Percentiles rank a stretch among this genome's conserved stretches.
Conservation (phyloP, 1,140 invertebrate species). For the Plectus sambesii region DNA sequence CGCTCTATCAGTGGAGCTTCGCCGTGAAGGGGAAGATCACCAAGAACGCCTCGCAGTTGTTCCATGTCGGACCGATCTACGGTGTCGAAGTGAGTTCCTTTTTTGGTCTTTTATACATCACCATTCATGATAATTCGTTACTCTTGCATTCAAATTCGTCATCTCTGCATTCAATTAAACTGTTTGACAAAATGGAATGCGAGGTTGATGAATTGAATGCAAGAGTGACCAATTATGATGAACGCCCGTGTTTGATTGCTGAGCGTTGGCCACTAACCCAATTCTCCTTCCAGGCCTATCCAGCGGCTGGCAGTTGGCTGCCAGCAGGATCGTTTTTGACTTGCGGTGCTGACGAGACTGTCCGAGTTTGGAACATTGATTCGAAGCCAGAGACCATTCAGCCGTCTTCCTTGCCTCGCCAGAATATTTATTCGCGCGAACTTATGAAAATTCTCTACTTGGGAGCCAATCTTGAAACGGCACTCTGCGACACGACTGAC, state of each 20-base stretch:
- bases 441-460: constrained; percentile 33
- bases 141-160: too few species aligned
- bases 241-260: too few species aligned
- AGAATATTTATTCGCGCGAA: constrained; percentile 26
- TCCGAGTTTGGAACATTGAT: constrained; percentile 30
- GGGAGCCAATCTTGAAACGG: constrained; percentile 5
- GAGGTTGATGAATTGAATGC: too few species aligned
- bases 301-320: constrained; percentile 13
- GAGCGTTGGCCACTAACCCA: constrained; percentile 1
- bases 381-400: constrained; percentile 11
- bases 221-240: too few species aligned
- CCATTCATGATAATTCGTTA: too few species aligned
- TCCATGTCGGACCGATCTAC: constrained; percentile 34
- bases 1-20: constrained; percentile 35
- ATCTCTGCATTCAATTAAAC: too few species aligned
- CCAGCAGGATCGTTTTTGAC: constrained; percentile 34
- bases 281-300: constrained; percentile 11
- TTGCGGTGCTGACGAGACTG: constrained; percentile 32
- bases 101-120: too few species aligned
- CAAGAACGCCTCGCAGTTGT: constrained; percentile 29
- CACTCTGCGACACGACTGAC: constrained; percentile 23
- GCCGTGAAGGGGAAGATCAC: constrained; percentile 11
- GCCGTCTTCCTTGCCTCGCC: constrained; percentile 1
- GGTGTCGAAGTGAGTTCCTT: constrained; percentile 23
- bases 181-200: too few species aligned